A percentile compares a stretch with the other conserved stretches of the same genome.
These are phyloP conservation scores for Danio choprae DNA, from an alignment of 2,797 vertebrate genomes.

Conservation along the genomic window DNA sequence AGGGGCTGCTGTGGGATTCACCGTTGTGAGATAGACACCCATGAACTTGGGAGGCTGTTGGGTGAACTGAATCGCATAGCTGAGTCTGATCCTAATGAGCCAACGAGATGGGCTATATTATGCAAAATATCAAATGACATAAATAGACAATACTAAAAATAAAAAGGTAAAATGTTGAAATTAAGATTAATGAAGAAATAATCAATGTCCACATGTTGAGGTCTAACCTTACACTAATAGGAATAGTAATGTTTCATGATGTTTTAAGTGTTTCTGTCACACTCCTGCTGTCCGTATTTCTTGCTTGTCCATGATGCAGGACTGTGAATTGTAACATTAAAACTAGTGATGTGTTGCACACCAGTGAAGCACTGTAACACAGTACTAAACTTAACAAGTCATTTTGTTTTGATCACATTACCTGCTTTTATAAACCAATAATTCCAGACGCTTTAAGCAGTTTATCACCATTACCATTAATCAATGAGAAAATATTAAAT, in stretches of 20 bases:
- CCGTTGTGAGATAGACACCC: no score
- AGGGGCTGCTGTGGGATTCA: no score
- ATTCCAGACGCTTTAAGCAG: neutral
- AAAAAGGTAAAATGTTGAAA: no score
- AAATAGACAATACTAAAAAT: no score
- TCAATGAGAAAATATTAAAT: no score
- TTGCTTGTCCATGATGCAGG: neutral
- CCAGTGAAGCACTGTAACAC: neutral
- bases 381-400: neutral
- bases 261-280: constrained; percentile 5
- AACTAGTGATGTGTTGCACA: neutral
- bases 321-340: neutral
- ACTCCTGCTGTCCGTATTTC: neutral
- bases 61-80: no score
- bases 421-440: neutral
- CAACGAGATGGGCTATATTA: no score
- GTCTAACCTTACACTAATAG: constrained; percentile 59
- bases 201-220: constrained; percentile 12
- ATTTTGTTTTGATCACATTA: neutral
- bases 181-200: neutral
- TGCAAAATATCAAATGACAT: no score
- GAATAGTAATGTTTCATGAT: constrained; percentile 36
- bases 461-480: no score
- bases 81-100: no score
- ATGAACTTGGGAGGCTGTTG: no score